These are phyloP conservation scores for Argyrosomus regius DNA, from an alignment of 2,797 vertebrate genomes.

Conservation along the genomic window DNA sequence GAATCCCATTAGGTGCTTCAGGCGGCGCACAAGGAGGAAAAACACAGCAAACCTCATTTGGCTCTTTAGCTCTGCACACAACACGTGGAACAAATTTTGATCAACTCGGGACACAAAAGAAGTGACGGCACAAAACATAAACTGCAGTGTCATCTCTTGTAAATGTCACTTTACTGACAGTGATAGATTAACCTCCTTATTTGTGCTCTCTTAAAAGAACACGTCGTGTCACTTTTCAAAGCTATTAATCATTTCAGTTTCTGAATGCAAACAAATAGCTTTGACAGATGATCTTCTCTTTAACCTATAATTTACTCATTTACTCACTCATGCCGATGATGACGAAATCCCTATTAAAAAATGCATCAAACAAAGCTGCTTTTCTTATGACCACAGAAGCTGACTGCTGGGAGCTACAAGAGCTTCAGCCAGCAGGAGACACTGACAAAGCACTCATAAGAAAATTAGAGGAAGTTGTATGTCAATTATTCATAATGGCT, in stretches of 20 bases:
- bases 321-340: no score
- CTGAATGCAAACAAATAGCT: background rate
- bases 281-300: background rate
- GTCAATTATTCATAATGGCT: conserved; percentile 55
- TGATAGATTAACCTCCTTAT: background rate
- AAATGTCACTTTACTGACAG: conserved; percentile 7
- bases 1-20: conserved; percentile 54
- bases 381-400: conserved; percentile 15
- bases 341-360: background rate
- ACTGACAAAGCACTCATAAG: conserved; percentile 34
- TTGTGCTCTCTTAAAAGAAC: background rate
- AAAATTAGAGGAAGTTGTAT: conserved; percentile 37
- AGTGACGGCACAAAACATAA: conserved; percentile 20
- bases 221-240: background rate
- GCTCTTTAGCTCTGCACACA: conserved; percentile 7
- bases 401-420: background rate
- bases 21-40: background rate
- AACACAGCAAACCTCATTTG: conserved; percentile 21
- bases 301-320: background rate
- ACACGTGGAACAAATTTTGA: conserved; percentile 2
- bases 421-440: conserved; percentile 11
- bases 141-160: conserved; percentile 5
- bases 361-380: background rate
- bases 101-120: conserved; percentile 25
- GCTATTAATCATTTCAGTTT: background rate